phyloP scores from a whole-genome alignment of 1,140 invertebrate species.

The Temnothorax nylanderi region DNA sequence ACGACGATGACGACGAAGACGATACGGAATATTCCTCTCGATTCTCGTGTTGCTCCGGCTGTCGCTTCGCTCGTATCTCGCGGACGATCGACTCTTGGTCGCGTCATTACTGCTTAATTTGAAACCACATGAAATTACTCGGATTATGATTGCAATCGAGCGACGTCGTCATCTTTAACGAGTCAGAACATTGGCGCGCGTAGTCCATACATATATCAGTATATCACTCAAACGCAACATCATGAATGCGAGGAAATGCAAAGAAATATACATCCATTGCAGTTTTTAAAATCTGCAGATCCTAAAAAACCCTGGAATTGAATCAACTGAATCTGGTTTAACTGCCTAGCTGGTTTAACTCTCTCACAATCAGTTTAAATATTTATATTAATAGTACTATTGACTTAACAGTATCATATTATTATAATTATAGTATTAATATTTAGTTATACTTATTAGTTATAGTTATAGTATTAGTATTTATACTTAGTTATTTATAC shows the following conservation, averaged over 20 bases:
- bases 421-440: no score
- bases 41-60: constrained; percentile 34
- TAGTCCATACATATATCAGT: neutral
- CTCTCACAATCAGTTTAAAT: neutral
- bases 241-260: neutral
- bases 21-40: constrained; percentile 55
- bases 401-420: neutral
- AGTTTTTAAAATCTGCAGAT: neutral
- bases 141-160: constrained; percentile 9
- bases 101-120: constrained; percentile 20
- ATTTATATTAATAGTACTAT: neutral
- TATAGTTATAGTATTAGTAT: neutral
- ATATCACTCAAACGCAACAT: neutral
- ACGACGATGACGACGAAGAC: neutral
- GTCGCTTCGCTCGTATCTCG: neutral
- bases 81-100: constrained; percentile 34
- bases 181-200: neutral
- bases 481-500: no score
- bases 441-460: no score
- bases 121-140: constrained; percentile 1
- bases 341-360: neutral
- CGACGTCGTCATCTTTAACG: constrained; percentile 12
- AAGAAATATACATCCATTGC: neutral
- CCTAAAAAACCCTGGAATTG: neutral
- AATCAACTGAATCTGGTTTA: neutral